These are phyloP conservation scores for Aphelocoma coerulescens DNA, from an alignment of 2,113 vertebrate species.

Conservation along the genomic window DNA sequence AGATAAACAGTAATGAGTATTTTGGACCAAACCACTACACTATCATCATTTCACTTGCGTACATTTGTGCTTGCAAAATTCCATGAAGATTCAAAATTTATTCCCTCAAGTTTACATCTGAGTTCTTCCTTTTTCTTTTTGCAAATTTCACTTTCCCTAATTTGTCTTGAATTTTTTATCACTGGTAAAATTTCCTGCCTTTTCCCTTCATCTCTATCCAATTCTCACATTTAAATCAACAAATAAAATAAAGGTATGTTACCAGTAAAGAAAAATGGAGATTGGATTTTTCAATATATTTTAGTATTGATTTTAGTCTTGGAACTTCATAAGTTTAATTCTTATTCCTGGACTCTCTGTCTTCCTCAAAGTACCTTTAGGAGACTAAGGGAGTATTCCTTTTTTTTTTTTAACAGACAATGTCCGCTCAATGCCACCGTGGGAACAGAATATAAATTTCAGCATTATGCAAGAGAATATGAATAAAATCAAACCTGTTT, in stretches of 20 bases:
- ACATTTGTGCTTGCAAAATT: background rate
- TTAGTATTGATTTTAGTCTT: background rate
- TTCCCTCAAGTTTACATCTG: background rate
- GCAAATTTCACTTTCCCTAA: background rate
- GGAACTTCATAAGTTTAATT: background rate
- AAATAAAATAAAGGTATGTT: background rate
- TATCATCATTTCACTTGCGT: accelerated
- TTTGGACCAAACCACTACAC: no score
- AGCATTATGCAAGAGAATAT: background rate
- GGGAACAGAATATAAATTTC: background rate
- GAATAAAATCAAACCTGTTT: background rate
- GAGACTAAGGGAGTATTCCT: background rate
- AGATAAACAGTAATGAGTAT: no score
- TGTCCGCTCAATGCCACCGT: background rate
- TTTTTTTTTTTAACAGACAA: background rate
- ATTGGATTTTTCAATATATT: background rate
- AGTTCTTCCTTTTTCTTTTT: background rate
- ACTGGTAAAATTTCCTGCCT: background rate
- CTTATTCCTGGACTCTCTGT: background rate
- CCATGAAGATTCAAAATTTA: background rate
- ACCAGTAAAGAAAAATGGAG: background rate
- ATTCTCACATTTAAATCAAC: background rate
- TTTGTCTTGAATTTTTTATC: background rate
- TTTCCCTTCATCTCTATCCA: background rate
- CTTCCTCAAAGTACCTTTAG: background rate